Base-by-base conservation (phyloP, 64 coral and sea anemone species). In the Actinia equina region DNA sequence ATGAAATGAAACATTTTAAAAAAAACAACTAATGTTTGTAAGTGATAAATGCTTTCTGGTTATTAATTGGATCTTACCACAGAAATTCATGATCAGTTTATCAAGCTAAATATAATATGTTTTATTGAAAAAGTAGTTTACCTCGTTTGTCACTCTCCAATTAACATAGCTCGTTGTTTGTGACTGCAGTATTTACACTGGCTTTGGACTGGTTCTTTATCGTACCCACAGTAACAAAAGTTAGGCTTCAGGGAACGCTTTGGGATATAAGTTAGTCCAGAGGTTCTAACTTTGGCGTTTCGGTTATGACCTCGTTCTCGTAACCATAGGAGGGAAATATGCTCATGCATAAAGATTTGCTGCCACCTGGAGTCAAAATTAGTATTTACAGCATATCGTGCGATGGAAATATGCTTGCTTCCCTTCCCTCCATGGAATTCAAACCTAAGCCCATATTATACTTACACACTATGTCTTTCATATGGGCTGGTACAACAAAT, bases 361-460 rank as follows among this genome's bases (percentile, higher is more conserved):
- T 87, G 19, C 86, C 86, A 87, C 17, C 86, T 10, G 10, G 46
- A 87, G 17, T 77, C 19, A 82, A 78, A 91, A 44, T 27, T 81
- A 0, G 58, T 82, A 64, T 91, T 91, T 3, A 30, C 16, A 52
- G 49, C 42, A 45, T 86, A 91, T 22, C 37, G 86, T 17, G 89
- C 43, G 0, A 86, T 91, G 7, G 78, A 86, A 1, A 79, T 17
- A 59, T 91, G 89, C 17, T 91, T 2, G 84, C 89, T 14, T 91
- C 89, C 56, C n/a, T 84, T 55, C 89, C 89, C 61, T 91, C 89
- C 89, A 91, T 91, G 9, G 71, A 91, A 26, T 91, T 91, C 7
- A 91, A 46, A 2, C 89, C 89, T n/a, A 91, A 27, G 12, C 89
- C 84, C 71, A 91, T 3, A 0, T 22, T 41, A 86, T 91, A 91